Base-by-base conservation (phyloP, 1,140 invertebrate species). In the Trachymyrmex septentrionalis region DNA sequence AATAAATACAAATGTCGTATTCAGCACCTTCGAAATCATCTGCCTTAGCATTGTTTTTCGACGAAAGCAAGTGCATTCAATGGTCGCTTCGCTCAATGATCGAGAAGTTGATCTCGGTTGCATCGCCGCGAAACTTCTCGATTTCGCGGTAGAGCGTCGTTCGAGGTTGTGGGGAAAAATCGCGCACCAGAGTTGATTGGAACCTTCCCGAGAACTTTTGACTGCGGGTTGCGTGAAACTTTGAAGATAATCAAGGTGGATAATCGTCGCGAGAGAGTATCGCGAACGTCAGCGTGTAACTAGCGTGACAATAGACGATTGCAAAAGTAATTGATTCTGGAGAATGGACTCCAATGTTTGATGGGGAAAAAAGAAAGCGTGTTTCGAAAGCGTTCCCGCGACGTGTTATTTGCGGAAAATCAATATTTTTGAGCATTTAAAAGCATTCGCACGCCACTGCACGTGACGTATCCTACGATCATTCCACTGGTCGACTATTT, bases 341-440 rank as follows among this genome's bases (percentile, higher is more conserved):
- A n/a, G 14, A 75, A 75, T 55, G 4, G 7, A 75, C 34, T 38
- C 6, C 12, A n/a, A 14, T 2, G 30, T 38, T 57, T 21, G 10
- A 21, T 4, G n/a, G n/a, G 5, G n/a, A n/a, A 73, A 6, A n/a
- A 57, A 44, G 4, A 0, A 71, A 72, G n/a, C n/a, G n/a, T 6
- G 44, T 19, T 71, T 63, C 1, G 30, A 38, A 53, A 30, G 63
- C 16, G n/a, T 64, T 6, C 2, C 19, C 12, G 44, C 59, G 59
- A 16, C 19, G 27, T 50, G 27, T 50, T 78, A 78, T 78, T 78
- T 63, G 24, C 38, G 19, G 38, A 64, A 61, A 53, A 80, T 80
- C 61, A 14, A 80, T 80, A 30, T 64, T 80, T 57, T 53, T 38
- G 14, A 34, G 44, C n/a, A 66, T 80, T 34, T 21, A 21, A 16